Percentiles rank a stretch among this genome's conserved stretches.
Evolutionary conservation across 30 jellyfish, hydroid and myxozoan species (phyloP).

Genomic region (Aurelia sp.): DNA sequence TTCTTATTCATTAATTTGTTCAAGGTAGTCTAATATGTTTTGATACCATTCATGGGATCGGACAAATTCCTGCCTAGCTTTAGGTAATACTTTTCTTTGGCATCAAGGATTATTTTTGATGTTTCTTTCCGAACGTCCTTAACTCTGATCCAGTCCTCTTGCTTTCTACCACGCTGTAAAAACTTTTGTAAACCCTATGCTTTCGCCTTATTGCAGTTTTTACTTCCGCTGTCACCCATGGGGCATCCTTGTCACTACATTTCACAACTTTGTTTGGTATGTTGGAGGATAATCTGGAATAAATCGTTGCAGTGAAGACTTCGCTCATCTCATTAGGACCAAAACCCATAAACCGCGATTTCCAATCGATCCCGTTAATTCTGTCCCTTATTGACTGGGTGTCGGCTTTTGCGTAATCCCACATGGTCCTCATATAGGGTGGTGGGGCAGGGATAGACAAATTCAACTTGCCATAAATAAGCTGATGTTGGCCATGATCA

Average conservation of each 20-base stretch:
- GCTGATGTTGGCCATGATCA: conserved; percentile 14
- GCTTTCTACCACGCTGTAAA: conserved; percentile 27
- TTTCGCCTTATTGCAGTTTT: conserved; percentile 51
- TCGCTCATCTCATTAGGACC: conserved; percentile 24
- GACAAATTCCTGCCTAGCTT: conserved; percentile 8
- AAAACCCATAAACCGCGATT: neutral
- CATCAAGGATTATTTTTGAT: conserved; percentile 22
- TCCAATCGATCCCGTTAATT: conserved; percentile 4
- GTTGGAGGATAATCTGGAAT: neutral
- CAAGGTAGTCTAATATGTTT: conserved; percentile 22
- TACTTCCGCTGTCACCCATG: conserved; percentile 75
- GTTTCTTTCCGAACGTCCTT: conserved; percentile 7
- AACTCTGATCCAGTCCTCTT: conserved; percentile 44
- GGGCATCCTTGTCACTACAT: conserved; percentile 55
- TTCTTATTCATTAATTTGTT: conserved; percentile 1
- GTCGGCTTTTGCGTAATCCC: conserved; percentile 26
- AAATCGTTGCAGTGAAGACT: neutral
- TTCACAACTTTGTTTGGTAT: conserved; percentile 44
- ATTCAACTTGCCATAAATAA: conserved; percentile 29
- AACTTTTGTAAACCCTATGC: conserved; percentile 14
- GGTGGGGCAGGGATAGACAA: conserved; percentile 11
- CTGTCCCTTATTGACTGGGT: neutral
- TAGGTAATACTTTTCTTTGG: conserved; percentile 46
- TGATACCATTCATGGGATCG: conserved; percentile 19
- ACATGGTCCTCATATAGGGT: conserved; percentile 2